Evolutionary conservation across 2,888 invertebrate species (phyloP), one percentile per base, ranked within the genome.

Genomic region (Acanthococcus lagerstroemiae): DNA sequence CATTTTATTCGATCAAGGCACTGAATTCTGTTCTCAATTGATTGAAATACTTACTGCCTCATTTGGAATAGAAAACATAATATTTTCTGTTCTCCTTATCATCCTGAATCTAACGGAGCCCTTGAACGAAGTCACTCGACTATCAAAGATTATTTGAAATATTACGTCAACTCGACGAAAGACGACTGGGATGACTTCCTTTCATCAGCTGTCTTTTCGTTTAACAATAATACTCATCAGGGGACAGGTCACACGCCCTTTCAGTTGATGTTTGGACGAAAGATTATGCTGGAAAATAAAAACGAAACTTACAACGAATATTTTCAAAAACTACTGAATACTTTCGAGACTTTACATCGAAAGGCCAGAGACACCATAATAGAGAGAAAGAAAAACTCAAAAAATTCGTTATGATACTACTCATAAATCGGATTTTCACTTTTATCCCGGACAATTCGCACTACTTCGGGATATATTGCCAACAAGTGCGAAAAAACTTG

Each of bases 1-100:
- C 4, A 71, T 76, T 30, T 61, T 77, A 1, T 72, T 76, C 0
- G 77, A 78, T 68, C 73, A 74, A 72, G 77, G 75, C 2, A 71
- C 72, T 12, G 72, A 76, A 60, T 76, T 76, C 67, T 73, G 69
- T 5, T 73, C 74, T 2, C 68, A 74, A 7, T 26, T 75, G 54
- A 68, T 76, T 4, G 72, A 73, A 71, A 70, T 74, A 69, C n/a
- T 63, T 2, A 1, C 55, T 74, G 4, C 12, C 12, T 5, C 6
- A 48, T 48, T 48, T n/a, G 48, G 48, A 5, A 48, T 48, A n/a
- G n/a, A 6, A 60, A 25, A 2, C 21, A 48, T 9, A 2, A 48
- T 1, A 19, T 48, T 9, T 19, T 3, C 9, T 48, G 48, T 17
- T 48, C 48, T 48, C 48, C 48, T 9, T 48, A 48, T 48, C 48